Evolutionary conservation across 64 coral and sea anemone species (phyloP), one percentile per base, ranked within the genome.

Genomic region (Acropora tenuis): DNA sequence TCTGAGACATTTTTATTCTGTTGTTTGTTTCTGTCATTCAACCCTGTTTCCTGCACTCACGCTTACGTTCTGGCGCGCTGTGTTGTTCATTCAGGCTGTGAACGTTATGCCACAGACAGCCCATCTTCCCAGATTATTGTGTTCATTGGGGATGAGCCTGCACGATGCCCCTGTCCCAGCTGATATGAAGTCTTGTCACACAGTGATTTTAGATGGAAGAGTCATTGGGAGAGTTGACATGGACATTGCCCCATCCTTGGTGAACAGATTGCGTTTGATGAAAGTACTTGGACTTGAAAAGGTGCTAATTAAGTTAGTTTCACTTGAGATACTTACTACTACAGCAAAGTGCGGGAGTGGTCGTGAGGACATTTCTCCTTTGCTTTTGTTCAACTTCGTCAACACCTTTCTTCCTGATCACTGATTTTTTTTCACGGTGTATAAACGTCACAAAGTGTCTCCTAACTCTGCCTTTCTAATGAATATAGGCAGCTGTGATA

Each of bases 141-240:
- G 93, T 84, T 91, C 93, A 41, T 17, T 98, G 63, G 96, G 96
- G 17, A 98, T 98, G 96, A 93, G 72, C 57, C 96, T 94, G 12
- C 41, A 68, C 19, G 96, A 95, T 72, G 87, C 80, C 18, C 96
- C 96, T 5, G 40, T 86, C 0, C 82, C 90, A 43, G 93, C 84
- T 66, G 69, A 87, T 41, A 65, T 74, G 44, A 90, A 86, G 81
- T 74, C 85, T 47, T 98, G 92, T 86, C 95, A 98, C 18, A 83
- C 63, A 43, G 96, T 98, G 13, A 76, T 98, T 52, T 84, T 98
- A 72, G 87, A 98, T 83, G 96, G 96, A 1, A 90, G 93, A 65
- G 96, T 98, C 16, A 43, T 98, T 3, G 96, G 96, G 0, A 92
- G 90, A 12, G 93, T 98, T 16, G 96, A 95, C 4, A 77, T 74